Conservation (phyloP, 1,140 invertebrate genomes). For the Copidosoma floridanum region DNA sequence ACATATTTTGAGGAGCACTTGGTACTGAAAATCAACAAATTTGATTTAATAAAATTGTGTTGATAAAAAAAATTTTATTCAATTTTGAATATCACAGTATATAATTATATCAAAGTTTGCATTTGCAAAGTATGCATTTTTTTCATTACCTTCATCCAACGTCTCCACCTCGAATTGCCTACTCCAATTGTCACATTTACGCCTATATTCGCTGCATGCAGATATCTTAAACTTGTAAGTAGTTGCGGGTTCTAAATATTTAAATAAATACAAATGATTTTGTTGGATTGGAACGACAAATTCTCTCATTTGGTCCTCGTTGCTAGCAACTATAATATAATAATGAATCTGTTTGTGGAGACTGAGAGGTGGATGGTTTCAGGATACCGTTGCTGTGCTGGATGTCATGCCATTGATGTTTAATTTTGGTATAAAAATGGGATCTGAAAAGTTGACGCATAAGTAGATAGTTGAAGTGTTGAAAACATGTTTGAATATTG, state of each 20-base stretch:
- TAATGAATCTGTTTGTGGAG: conserved; percentile 73
- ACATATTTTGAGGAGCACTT: conserved; percentile 63
- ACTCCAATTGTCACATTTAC: conserved; percentile 73
- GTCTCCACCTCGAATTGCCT: conserved; percentile 73
- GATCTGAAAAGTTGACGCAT: conserved; percentile 60
- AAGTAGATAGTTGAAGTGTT: too few relatives aligned
- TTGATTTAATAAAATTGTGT: conserved; percentile 5
- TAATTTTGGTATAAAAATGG: conserved; percentile 74
- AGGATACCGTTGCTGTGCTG: conserved; percentile 75
- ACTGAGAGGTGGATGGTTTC: conserved; percentile 66
- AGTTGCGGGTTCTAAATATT: conserved; percentile 71
- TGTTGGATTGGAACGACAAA: conserved; percentile 64
- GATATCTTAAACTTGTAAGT: conserved; percentile 74
- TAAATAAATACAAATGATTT: conserved; percentile 72
- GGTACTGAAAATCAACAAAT: conserved; percentile 48
- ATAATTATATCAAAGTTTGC: too few relatives aligned
- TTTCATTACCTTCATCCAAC: conserved; percentile 66
- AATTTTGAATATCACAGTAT: too few relatives aligned
- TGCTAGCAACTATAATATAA: conserved; percentile 69
- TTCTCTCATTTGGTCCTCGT: conserved; percentile 59
- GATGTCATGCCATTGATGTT: conserved; percentile 74
- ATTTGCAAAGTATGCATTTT: background rate
- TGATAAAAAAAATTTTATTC: too few relatives aligned
- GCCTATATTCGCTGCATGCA: conserved; percentile 76
- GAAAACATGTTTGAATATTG: conserved; percentile 23